phyloP scores from a whole-genome alignment of 1,140 invertebrate genomes.

The Schlechtendalia chinensis region DNA sequence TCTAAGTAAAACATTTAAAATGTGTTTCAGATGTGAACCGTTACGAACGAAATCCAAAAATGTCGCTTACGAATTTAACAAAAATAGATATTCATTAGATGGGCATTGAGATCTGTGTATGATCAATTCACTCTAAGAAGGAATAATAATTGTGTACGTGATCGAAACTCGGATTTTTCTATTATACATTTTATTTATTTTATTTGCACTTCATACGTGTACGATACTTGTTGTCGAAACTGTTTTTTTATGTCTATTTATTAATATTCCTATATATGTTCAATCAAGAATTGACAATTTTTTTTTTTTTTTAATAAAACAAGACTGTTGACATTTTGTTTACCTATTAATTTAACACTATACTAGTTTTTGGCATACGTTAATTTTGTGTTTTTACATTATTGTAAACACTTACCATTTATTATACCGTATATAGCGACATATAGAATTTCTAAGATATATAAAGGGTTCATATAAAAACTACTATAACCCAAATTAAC shows the following conservation, averaged over 20 bases:
- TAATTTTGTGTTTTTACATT: neutral
- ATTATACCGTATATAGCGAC: too few relatives aligned
- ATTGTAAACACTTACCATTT: too few relatives aligned
- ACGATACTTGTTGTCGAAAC: neutral
- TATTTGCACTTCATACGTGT: neutral
- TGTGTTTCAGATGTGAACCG: constrained; percentile 26
- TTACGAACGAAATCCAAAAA: neutral
- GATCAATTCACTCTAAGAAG: neutral
- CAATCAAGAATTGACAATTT: neutral
- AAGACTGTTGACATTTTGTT: neutral
- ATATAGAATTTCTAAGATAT: too few relatives aligned
- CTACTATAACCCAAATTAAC: too few relatives aligned
- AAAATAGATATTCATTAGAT: constrained; percentile 15
- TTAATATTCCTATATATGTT: constrained; percentile 11
- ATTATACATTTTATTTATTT: neutral
- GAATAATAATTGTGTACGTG: neutral
- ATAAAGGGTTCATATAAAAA: too few relatives aligned
- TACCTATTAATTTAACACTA: neutral
- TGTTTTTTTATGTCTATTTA: neutral
- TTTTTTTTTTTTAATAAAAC: neutral
- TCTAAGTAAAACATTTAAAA: neutral
- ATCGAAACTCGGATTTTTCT: neutral
- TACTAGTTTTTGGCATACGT: neutral
- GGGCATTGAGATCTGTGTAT: neutral
- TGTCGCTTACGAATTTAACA: neutral